These are phyloP conservation scores for Sebastes hubbsi DNA, from an alignment of 2,797 vertebrate species.

Conservation along the genomic window DNA sequence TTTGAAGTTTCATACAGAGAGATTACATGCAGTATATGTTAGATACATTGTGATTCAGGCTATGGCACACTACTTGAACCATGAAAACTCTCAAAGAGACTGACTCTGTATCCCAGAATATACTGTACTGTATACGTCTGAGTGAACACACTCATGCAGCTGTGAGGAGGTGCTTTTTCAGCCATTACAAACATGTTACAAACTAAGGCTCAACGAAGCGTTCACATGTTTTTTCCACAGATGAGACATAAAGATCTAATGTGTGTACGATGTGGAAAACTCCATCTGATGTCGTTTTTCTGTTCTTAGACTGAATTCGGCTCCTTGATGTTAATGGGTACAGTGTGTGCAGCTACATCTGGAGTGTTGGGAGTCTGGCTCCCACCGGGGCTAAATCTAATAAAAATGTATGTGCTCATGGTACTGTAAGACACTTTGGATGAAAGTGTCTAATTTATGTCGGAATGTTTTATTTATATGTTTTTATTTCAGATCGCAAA, in stretches of 20 bases:
- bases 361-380: background rate
- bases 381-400: background rate
- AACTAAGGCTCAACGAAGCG: conserved; percentile 27
- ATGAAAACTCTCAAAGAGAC: conserved; percentile 18
- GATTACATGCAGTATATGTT: background rate
- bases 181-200: conserved; percentile 41
- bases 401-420: conserved; percentile 12
- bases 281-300: conserved; percentile 51
- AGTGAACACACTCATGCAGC: conserved; percentile 40
- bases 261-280: conserved; percentile 51
- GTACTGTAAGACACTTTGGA: background rate
- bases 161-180: conserved; percentile 32
- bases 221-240: conserved; percentile 48
- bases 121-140: conserved; percentile 15
- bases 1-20: background rate
- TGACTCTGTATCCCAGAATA: conserved; percentile 4
- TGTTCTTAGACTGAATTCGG: background rate
- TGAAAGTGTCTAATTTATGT: conserved; percentile 14
- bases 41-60: background rate
- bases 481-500: conserved; percentile 2
- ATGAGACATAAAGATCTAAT: conserved; percentile 48
- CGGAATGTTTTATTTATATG: conserved; percentile 34
- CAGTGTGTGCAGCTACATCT: background rate
- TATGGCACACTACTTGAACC: conserved; percentile 2
- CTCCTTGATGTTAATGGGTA: conserved; percentile 11